Evolutionary conservation across 2,113 vertebrate genomes (phyloP), one percentile per base, ranked within the genome.

Genomic region (Syngnathus floridae): DNA sequence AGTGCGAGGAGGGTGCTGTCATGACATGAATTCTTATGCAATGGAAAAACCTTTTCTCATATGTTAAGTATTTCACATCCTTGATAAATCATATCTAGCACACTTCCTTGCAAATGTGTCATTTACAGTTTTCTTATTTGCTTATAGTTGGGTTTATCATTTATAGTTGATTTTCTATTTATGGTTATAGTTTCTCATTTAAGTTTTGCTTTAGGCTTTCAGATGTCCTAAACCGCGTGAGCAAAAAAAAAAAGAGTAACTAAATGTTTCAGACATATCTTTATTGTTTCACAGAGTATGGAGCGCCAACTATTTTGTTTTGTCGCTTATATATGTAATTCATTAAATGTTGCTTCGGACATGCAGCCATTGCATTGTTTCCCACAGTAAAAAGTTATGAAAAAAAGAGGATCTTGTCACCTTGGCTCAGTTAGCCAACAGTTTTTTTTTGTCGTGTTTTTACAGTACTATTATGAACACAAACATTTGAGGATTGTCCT

Each of bases 141-240:
- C 74, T 73, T 74, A 62, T 62, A 66, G 68, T 76, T 72, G 70
- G 66, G 74, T 78, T 75, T 76, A 69, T 70, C 68, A 81, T 72
- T 83, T 69, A 48, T 45, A 76, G 67, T 75, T 73, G 58, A 75
- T 80, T 75, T 67, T 49, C 72, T 43, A 11, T 65, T 76, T 71
- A 76, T 76, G 71, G 67, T 76, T 70, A 60, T 64, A 68, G 73
- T 67, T 77, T 79, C 76, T 81, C 76, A 5, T 78, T 76, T 22
- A 69, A 77, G 70, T 13, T 71, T 71, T 64, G 62, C 22, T 70
- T 75, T 69, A 57, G 65, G 41, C 66, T 79, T 83, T 81, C 62
- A 60, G 58, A 67, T 35, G 49, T 40, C 21, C 14, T 38, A 26
- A 22, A 40, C 11, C 35, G 13, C 51, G 22, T 45, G 16, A 35